These are phyloP conservation scores for Hystrix brachyura DNA, from an alignment of 2,113 vertebrate genomes.

Conservation along the genomic window DNA sequence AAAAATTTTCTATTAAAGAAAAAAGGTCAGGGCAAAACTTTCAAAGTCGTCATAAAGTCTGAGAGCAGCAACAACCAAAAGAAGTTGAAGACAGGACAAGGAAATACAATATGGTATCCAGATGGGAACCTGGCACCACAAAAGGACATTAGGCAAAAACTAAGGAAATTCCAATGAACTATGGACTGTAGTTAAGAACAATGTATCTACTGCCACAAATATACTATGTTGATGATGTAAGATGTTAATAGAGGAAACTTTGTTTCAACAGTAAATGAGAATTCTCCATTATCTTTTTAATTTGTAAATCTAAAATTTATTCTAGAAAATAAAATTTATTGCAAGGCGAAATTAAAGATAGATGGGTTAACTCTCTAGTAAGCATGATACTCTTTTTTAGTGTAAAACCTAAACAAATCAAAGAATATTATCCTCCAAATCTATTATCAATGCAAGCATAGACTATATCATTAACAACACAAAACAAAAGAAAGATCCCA, in stretches of 20 bases:
- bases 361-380: neutral
- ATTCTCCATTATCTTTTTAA: neutral
- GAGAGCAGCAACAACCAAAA: neutral
- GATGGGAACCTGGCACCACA: neutral
- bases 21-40: neutral
- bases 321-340: neutral
- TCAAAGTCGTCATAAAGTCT: slow-evolving; percentile 5
- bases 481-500: slow-evolving; percentile 25
- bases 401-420: slow-evolving; percentile 34
- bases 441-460: slow-evolving; percentile 11
- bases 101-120: neutral
- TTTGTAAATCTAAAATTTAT: slow-evolving; percentile 42
- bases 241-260: neutral
- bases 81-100: neutral
- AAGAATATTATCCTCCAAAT: slow-evolving; percentile 49
- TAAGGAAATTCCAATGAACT: slow-evolving; percentile 29
- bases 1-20: neutral
- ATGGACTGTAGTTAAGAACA: slow-evolving; percentile 21
- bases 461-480: slow-evolving; percentile 4
- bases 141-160: slow-evolving; percentile 28
- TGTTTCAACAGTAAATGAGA: neutral
- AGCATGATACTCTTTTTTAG: neutral
- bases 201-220: neutral
- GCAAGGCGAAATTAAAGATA: neutral
- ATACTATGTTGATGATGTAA: neutral